phyloP scores from a whole-genome alignment of 23 tunicate species.

The Clavelina lepadiformis region DNA sequence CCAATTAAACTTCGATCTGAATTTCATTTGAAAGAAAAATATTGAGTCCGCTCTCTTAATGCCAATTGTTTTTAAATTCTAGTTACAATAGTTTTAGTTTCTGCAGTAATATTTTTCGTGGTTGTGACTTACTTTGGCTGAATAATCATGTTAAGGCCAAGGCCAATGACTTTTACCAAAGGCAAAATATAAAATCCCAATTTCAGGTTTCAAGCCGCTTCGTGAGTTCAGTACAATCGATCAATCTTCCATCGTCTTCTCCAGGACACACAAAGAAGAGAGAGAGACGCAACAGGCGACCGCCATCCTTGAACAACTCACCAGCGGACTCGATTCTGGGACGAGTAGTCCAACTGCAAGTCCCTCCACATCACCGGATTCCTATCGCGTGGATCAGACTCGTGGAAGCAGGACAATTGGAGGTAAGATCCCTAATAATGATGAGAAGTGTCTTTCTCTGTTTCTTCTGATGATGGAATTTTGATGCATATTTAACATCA shows the following conservation, averaged over 20 bases:
- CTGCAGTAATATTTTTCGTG: too few species aligned
- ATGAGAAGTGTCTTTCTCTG: not conserved
- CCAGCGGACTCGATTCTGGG: constrained; percentile 59
- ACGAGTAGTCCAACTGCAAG: constrained; percentile 12
- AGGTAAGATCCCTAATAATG: not conserved
- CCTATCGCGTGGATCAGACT: not conserved
- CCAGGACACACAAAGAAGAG: constrained; percentile 65
- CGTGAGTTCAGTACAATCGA: constrained; percentile 27
- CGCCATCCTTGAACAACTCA: constrained; percentile 78
- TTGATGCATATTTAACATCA: too few species aligned
- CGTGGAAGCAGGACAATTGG: not conserved
- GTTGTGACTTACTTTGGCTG: too few species aligned
- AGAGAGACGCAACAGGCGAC: constrained; percentile 85
- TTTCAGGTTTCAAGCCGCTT: constrained; percentile 28
- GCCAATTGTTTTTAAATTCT: too few species aligned
- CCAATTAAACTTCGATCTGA: too few species aligned
- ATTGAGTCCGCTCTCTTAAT: too few species aligned
- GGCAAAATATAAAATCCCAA: too few species aligned
- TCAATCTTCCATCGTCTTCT: constrained; percentile 25
- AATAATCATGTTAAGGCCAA: too few species aligned
- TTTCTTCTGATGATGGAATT: too few species aligned
- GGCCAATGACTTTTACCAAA: too few species aligned
- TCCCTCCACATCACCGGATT: constrained; percentile 5
- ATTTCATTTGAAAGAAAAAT: too few species aligned
- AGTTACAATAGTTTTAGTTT: too few species aligned